phyloP scores from a whole-genome alignment of 1,140 invertebrate species.

The Drosophila yakuba region DNA sequence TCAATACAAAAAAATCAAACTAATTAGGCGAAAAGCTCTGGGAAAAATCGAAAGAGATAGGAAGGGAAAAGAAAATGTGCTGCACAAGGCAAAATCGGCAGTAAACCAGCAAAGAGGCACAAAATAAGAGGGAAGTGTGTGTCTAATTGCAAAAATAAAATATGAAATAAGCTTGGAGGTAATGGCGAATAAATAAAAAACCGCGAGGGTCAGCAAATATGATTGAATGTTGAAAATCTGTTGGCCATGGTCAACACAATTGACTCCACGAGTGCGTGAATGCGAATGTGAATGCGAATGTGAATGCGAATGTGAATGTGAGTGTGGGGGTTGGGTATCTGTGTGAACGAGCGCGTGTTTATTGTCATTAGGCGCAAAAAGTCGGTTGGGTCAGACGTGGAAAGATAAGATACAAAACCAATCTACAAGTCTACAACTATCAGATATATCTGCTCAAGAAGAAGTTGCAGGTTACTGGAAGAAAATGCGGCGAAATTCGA shows the following conservation, averaged over 20 bases:
- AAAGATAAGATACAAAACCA: slow-evolving; percentile 30
- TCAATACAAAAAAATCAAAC: slow-evolving; percentile 42
- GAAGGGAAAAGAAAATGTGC: slow-evolving; percentile 11
- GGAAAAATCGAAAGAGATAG: slow-evolving; percentile 36
- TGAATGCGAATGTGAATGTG: not conserved
- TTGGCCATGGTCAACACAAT: slow-evolving; percentile 49
- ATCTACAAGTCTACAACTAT: slow-evolving; percentile 13
- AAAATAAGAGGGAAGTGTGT: slow-evolving; percentile 5
- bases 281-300: not conserved
- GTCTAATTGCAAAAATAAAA: slow-evolving; percentile 33
- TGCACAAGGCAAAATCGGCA: slow-evolving; percentile 19
- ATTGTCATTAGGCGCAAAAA: slow-evolving; percentile 29
- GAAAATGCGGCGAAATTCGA: slow-evolving; percentile 21
- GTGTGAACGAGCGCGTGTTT: slow-evolving; percentile 35
- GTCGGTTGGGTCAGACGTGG: slow-evolving; percentile 29
- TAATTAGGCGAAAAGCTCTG: slow-evolving; percentile 64
- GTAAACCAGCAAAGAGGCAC: slow-evolving; percentile 17
- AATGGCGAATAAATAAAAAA: slow-evolving; percentile 33
- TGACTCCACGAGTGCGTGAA: slow-evolving; percentile 35
- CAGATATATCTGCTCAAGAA: slow-evolving; percentile 4
- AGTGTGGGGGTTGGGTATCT: slow-evolving; percentile 1
- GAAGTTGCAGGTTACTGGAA: slow-evolving; percentile 14
- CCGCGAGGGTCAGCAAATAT: slow-evolving; percentile 55
- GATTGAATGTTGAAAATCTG: slow-evolving; percentile 47
- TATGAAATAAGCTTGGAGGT: not conserved